These are phyloP conservation scores for Oryctolagus cuniculus DNA, from an alignment of 2,113 vertebrate genomes.

Conservation along the genomic window mOryCun1.1 NC_091442.1:94961001-94961500, in stretches of 20 bases:
- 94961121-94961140: conserved; percentile 17
- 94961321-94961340: conserved; percentile 5
- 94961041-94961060: neutral
- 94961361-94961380: conserved; percentile 16
- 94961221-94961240: neutral
- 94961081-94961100: neutral
- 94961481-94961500: conserved; percentile 28
- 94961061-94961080: neutral
- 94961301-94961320: neutral
- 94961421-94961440: conserved; percentile 19
- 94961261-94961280: neutral
- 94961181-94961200: neutral
- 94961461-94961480: conserved; percentile 41
- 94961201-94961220: neutral
- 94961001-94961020: neutral
- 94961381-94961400: conserved; percentile 24
- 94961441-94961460: conserved; percentile 23
- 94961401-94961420: neutral
- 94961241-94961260: neutral
- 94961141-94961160: neutral
- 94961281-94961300: neutral
- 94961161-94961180: neutral
- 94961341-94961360: neutral
- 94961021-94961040: neutral
- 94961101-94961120: neutral